Conservation (phyloP, 2,113 vertebrate species). For the Himantopus leucocephalus region DNA sequence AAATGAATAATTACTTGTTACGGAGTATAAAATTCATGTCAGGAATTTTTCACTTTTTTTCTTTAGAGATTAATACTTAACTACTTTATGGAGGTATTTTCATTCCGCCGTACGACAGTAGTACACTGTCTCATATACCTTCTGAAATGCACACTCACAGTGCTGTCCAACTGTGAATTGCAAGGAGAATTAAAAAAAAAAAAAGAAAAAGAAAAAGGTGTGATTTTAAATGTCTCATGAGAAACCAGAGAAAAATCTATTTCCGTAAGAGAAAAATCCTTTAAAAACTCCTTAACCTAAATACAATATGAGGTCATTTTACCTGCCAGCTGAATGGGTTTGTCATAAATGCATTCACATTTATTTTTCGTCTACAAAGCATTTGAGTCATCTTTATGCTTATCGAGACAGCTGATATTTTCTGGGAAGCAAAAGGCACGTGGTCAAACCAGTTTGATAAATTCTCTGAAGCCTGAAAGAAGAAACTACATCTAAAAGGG, state of each 20-base stretch:
- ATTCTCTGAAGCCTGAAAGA: slow-evolving; percentile 5
- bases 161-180: background rate
- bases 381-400: background rate
- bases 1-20: slow-evolving; percentile 35
- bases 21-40: background rate
- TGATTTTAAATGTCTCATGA: background rate
- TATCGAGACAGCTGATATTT: background rate
- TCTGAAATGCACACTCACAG: background rate
- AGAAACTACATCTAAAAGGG: background rate
- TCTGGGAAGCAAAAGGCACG: slow-evolving; percentile 7
- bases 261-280: background rate
- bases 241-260: slow-evolving; percentile 11
- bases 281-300: slow-evolving; percentile 55
- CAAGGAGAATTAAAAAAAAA: background rate
- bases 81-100: background rate
- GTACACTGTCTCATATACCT: background rate
- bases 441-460: background rate
- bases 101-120: background rate
- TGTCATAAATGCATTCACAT: slow-evolving; percentile 7
- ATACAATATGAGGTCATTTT: slow-evolving; percentile 9
- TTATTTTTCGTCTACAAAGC: background rate
- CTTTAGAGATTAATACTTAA: background rate
- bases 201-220: background rate
- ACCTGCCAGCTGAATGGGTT: background rate
- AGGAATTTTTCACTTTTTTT: background rate